Evolutionary conservation across 2,797 vertebrate species (phyloP), one percentile per base, ranked within the genome.

Genomic region (Tympanoctomys barrerae): DNA sequence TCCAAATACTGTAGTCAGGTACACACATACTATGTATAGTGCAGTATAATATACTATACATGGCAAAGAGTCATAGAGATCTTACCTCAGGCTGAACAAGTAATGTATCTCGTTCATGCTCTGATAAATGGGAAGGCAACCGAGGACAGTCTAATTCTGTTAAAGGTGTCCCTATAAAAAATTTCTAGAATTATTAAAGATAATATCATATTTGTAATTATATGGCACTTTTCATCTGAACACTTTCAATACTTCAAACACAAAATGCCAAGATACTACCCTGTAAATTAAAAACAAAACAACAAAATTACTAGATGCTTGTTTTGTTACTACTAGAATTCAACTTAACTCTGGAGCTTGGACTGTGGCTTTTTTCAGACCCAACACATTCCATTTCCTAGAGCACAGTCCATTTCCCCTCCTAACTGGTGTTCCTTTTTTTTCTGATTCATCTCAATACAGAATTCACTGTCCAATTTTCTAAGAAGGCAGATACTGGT

Each of bases 51-150:
- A 57, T 24, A 73, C 3, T 94, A 71, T 9, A 13, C 13, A 24
- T 93, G 42, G 13, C 36, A 90, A 92, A 26, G 0, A 49, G 59
- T 54, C 42, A 90, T 54, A 87, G 93, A 92, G 83, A 71, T 10
- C 39, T 86, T 99, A 99, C 99, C 99, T 99, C 99, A 10, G 99
- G 99, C 61, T 99, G 98, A 36, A 99, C 97, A 92, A 99, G 98
- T 73, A 99, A 96, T 0, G 96, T 90, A 95, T 99, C 99, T 97
- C 99, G 98, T 52, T 96, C 98, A 95, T 99, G 98, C 68, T 99
- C 98, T 54, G 98, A 98, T 71, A 99, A 98, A 97, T 99, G 99
- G 85, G 97, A 61, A 10, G 99, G 99, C 73, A 99, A 98, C 80
- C 73, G 97, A 81, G 97, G 98, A 78, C 79, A 97, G 61, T 98